Percentiles rank a stretch among this genome's conserved stretches.
These are phyloP conservation scores for Argyra leucocephala DNA, from an alignment of 2,888 invertebrate species.

Conservation along the genomic window DNA sequence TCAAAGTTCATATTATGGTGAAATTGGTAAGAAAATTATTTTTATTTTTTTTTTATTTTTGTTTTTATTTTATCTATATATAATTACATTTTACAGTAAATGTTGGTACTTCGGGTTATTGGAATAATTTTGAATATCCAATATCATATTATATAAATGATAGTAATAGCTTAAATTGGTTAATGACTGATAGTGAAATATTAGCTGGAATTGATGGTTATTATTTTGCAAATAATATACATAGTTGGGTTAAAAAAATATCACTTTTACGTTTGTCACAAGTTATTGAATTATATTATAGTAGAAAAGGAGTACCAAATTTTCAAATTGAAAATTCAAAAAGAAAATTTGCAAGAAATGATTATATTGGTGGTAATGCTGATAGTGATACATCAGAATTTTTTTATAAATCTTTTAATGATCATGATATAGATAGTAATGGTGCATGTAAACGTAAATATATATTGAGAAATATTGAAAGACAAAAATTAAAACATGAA, in stretches of 20 bases:
- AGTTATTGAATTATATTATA: slow-evolving; percentile 60
- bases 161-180: slow-evolving; percentile 45
- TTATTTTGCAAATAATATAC: slow-evolving; percentile 45
- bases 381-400: neutral
- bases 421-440: slow-evolving; percentile 17
- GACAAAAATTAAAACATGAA: slow-evolving; percentile 31
- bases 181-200: slow-evolving; percentile 59
- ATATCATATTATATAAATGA: slow-evolving; percentile 48
- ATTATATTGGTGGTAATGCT: neutral
- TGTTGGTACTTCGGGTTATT: slow-evolving; percentile 50
- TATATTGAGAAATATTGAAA: slow-evolving; percentile 24
- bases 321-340: slow-evolving; percentile 47
- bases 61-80: neutral
- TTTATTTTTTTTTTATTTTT: neutral
- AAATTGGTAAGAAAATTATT: slow-evolving; percentile 24
- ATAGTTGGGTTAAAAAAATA: slow-evolving; percentile 47
- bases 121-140: slow-evolving; percentile 58
- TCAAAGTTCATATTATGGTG: slow-evolving; percentile 50
- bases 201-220: slow-evolving; percentile 60
- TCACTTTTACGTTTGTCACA: slow-evolving; percentile 51
- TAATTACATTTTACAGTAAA: slow-evolving; percentile 35
- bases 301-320: slow-evolving; percentile 51
- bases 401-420: slow-evolving; percentile 10
- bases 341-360: slow-evolving; percentile 36
- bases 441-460: slow-evolving; percentile 24